Conservation (phyloP, 2,797 vertebrate genomes). For the Diplodus puntazzo region DNA sequence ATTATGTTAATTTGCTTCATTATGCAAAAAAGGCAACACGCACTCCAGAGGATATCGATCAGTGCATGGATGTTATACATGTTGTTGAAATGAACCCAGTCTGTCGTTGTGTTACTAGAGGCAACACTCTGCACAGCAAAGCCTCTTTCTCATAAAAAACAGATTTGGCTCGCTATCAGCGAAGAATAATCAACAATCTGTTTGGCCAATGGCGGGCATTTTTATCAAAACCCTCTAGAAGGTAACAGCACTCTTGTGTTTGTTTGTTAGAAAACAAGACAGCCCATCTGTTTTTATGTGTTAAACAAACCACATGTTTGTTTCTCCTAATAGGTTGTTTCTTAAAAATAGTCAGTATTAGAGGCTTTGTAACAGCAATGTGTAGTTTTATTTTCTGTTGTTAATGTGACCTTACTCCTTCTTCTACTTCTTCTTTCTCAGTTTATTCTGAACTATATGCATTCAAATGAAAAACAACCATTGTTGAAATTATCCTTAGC, state of each 20-base stretch:
- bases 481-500: slow-evolving; percentile 4
- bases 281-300: slow-evolving; percentile 45
- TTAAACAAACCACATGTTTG: slow-evolving; percentile 6
- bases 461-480: neutral
- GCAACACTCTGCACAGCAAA: slow-evolving; percentile 42
- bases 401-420: neutral
- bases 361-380: neutral
- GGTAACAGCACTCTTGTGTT: slow-evolving; percentile 37
- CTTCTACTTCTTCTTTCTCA: neutral
- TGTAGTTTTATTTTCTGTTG: neutral
- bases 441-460: neutral
- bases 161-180: slow-evolving; percentile 61
- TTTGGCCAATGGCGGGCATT: slow-evolving; percentile 57
- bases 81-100: slow-evolving; percentile 60
- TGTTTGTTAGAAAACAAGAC: slow-evolving; percentile 22
- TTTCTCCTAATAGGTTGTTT: slow-evolving; percentile 18
- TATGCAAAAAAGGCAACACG: slow-evolving; percentile 75
- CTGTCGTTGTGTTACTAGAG: slow-evolving; percentile 58
- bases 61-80: slow-evolving; percentile 71
- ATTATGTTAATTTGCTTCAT: slow-evolving; percentile 82
- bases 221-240: slow-evolving; percentile 54
- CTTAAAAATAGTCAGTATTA: slow-evolving; percentile 9
- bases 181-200: slow-evolving; percentile 74
- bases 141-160: slow-evolving; percentile 52
- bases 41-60: slow-evolving; percentile 80